These are phyloP conservation scores for Trididemnum clinides DNA, from an alignment of 23 tunicate species.

Conservation along the genomic window DNA sequence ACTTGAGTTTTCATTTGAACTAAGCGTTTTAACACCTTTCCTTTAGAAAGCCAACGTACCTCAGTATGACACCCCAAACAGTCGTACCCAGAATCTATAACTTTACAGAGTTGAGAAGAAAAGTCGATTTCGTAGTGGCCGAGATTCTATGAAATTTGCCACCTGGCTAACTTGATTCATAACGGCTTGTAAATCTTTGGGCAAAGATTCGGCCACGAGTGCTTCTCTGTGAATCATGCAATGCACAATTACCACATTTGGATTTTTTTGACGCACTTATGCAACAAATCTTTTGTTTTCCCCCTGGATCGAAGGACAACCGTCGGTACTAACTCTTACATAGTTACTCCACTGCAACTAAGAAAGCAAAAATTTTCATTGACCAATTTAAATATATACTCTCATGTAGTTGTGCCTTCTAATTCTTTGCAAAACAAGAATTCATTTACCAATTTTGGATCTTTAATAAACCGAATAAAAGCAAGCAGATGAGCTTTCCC, in stretches of 20 bases:
- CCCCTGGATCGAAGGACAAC: constrained; percentile 38
- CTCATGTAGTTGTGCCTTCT: constrained; percentile 53
- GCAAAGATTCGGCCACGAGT: constrained; percentile 48
- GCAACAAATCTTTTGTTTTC: constrained; percentile 8
- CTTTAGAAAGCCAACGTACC: constrained; percentile 60
- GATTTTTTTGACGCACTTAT: too few species aligned
- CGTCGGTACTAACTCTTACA: constrained; percentile 39
- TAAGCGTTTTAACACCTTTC: constrained; percentile 56
- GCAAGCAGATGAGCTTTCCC: too few species aligned
- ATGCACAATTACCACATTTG: constrained; percentile 46
- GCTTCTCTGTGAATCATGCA: too few species aligned
- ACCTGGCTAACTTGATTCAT: constrained; percentile 53
- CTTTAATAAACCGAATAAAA: too few species aligned
- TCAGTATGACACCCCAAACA: constrained; percentile 45
- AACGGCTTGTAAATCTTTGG: constrained; percentile 35
- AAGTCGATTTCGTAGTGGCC: constrained; percentile 56
- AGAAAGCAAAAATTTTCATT: constrained; percentile 44
- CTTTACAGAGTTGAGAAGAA: constrained; percentile 53
- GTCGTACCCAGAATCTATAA: constrained; percentile 50
- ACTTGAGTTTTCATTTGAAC: constrained; percentile 54
- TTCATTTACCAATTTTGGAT: too few species aligned
- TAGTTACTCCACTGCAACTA: constrained; percentile 42
- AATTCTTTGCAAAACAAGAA: constrained; percentile 62
- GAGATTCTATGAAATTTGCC: constrained; percentile 51
- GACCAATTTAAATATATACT: constrained; percentile 47